phyloP scores from a whole-genome alignment of 2,113 vertebrate species.

The Percina caprodes region DNA sequence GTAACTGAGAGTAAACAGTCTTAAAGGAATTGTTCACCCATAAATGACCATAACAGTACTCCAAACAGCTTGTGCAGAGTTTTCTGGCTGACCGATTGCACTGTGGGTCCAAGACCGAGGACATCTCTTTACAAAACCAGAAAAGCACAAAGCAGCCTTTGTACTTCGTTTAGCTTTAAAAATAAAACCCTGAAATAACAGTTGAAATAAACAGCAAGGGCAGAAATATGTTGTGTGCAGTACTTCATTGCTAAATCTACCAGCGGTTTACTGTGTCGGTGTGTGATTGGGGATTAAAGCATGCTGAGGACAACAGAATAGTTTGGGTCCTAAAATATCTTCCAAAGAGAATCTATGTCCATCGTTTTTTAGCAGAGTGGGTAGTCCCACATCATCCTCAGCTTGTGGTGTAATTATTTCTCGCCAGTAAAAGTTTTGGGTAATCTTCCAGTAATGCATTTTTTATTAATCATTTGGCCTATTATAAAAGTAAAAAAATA shows the following conservation, averaged over 20 bases:
- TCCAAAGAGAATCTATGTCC: neutral
- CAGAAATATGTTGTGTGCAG: too few relatives aligned
- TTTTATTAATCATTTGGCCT: neutral
- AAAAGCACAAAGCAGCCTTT: neutral
- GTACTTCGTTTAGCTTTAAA: neutral
- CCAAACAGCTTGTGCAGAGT: neutral
- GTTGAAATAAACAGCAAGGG: too few relatives aligned
- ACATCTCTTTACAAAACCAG: neutral
- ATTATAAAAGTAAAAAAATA: neutral
- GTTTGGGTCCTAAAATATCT: neutral
- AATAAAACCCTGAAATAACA: too few relatives aligned
- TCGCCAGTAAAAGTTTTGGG: neutral
- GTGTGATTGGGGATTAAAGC: neutral
- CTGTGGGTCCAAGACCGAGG: neutral
- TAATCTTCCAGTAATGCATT: neutral
- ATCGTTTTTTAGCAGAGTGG: neutral
- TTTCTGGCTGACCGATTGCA: slow-evolving; percentile 12
- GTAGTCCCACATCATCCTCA: neutral
- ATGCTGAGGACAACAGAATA: neutral
- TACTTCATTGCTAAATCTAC: neutral
- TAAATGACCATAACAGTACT: slow-evolving; percentile 16
- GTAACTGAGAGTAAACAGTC: slow-evolving; percentile 14
- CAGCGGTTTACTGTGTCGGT: neutral
- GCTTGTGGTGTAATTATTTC: neutral
- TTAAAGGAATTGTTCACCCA: slow-evolving; percentile 10